Evolutionary conservation across 1,140 invertebrate genomes (phyloP).

Genomic region (Ceratosolen solmsi): DNA sequence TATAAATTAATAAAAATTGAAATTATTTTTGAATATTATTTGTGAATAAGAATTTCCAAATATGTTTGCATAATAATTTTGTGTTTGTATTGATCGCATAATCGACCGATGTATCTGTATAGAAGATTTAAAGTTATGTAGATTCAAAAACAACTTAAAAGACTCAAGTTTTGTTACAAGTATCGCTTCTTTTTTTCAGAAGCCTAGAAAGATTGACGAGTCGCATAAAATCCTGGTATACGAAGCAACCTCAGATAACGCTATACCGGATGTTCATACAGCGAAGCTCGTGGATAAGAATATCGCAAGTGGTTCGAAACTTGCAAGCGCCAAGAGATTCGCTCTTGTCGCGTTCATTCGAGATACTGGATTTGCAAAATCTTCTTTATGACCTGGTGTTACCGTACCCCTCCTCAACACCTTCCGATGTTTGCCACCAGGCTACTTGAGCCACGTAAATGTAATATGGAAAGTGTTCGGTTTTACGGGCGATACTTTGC

Average conservation of each 20-base stretch:
- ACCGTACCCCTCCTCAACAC: constrained; percentile 42
- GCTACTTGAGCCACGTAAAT: not conserved
- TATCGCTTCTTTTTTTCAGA: not conserved
- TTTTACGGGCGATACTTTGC: constrained; percentile 13
- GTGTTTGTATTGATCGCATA: too few relatives aligned
- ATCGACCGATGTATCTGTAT: too few relatives aligned
- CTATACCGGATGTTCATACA: constrained; percentile 44
- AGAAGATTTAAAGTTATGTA: too few relatives aligned
- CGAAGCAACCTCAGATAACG: not conserved
- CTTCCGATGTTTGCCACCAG: not conserved
- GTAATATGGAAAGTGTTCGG: constrained; percentile 27
- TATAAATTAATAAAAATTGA: too few relatives aligned
- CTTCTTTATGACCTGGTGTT: constrained; percentile 53
- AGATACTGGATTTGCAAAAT: constrained; percentile 55
- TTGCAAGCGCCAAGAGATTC: constrained; percentile 22
- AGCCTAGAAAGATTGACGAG: not conserved
- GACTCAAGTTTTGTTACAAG: too few relatives aligned
- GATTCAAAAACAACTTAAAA: too few relatives aligned
- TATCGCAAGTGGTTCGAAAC: constrained; percentile 16
- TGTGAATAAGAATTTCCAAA: too few relatives aligned
- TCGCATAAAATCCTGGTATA: not conserved
- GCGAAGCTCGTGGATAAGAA: constrained; percentile 20
- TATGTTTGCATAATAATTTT: too few relatives aligned
- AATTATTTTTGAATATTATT: too few relatives aligned
- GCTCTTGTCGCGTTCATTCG: constrained; percentile 27